Evolutionary conservation across 2,888 invertebrate genomes (phyloP), one percentile per base, ranked within the genome.

Genomic region (Agrotis puta): DNA sequence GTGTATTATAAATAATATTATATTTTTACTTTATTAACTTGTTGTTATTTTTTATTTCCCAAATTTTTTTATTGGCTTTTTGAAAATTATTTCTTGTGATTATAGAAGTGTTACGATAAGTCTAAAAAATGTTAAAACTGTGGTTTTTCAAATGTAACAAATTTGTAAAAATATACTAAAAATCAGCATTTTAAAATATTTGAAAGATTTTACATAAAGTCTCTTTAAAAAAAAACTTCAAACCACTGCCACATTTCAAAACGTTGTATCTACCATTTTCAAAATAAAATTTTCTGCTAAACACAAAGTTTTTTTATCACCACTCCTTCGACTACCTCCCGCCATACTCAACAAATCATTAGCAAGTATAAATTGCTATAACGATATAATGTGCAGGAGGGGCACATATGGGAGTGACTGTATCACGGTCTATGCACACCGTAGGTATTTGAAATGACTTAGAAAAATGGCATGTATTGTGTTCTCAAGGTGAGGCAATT

Each of bases 391-490:
- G 89, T 88, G 89, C 85, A 82, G 87, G 90, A 90, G 94, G 94
- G 94, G 94, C 91, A 45, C 89, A 88, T 64, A 87, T 93, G 92
- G 95, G 94, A 93, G 94, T 93, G 92, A 89, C 89, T 87, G 86
- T 88, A 88, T 86, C 68, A 92, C 90, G 94, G 90, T 92, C 74
- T 72, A 71, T 93, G 92, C 88, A 77, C 91, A 92, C 87, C 74
- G 74, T 80, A 84, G 77, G 83, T 83, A 84, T 71, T 80, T 69
- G 74, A 70, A 85, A 77, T 73, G 72, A 79, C 76, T 81, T 83
- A 77, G 72, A 83, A 83, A 84, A 83, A 83, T 76, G 48, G 48
- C 65, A 64, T 48, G 76, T 85, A 72, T 83, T 83, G 77, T 75
- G 57, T 78, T 63, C 65, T 77, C 77, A 81, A 85, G 84, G 86